Conservation (phyloP, 2,888 invertebrate genomes). For the Chaetogeoica ovagalla region DNA sequence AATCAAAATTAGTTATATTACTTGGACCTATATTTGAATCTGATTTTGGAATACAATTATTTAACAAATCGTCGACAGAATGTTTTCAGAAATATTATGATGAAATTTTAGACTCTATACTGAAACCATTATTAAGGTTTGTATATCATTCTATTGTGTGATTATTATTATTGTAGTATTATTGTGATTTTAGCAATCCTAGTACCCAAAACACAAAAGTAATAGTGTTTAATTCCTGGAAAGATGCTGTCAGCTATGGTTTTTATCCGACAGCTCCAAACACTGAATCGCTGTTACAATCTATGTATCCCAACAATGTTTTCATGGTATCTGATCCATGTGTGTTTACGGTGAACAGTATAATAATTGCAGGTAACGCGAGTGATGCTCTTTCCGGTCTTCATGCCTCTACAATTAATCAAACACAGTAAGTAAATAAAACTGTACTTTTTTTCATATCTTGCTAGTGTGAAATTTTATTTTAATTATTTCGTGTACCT, state of each 20-base stretch:
- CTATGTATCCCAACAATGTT: constrained; percentile 20
- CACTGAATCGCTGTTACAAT: constrained; percentile 3
- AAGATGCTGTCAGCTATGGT: constrained; percentile 16
- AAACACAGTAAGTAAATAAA: constrained; percentile 12
- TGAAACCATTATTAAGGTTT: constrained; percentile 44
- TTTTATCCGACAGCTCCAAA: constrained; percentile 39
- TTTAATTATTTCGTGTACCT: too few species aligned
- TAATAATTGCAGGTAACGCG: constrained; percentile 27
- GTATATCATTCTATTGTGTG: background rate
- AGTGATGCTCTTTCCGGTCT: constrained; percentile 35
- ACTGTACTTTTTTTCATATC: too few species aligned
- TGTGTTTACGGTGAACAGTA: constrained; percentile 12
- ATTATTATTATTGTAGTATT: background rate
- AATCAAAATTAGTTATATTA: constrained; percentile 17
- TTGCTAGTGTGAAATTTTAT: background rate
- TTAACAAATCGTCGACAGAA: constrained; percentile 21
- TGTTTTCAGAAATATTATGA: constrained; percentile 33
- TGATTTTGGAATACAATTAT: constrained; percentile 19
- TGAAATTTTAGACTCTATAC: constrained; percentile 29
- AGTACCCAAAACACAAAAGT: constrained; percentile 26
- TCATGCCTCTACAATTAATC: constrained; percentile 21
- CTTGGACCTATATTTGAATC: constrained; percentile 34
- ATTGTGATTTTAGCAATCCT: constrained; percentile 2
- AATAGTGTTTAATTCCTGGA: constrained; percentile 31
- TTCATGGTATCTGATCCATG: constrained; percentile 38